Conservation (phyloP, 2,797 vertebrate species). For the Gouania willdenowi region DNA sequence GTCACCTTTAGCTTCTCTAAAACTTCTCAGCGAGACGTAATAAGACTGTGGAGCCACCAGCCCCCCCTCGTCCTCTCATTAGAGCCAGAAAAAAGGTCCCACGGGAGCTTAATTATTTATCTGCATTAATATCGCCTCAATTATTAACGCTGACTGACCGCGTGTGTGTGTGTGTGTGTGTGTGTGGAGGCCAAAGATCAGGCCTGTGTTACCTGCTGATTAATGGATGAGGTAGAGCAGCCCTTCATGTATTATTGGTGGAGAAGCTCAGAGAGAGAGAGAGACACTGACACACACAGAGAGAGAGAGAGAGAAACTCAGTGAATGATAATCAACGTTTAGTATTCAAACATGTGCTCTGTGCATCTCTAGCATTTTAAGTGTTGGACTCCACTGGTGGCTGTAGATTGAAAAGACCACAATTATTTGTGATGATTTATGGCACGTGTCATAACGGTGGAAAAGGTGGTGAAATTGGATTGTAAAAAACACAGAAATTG, state of each 20-base stretch:
- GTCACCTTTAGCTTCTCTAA: constrained; percentile 37
- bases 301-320: constrained; percentile 7
- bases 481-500: too few relatives aligned
- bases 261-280: constrained; percentile 29
- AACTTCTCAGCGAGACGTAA: constrained; percentile 52
- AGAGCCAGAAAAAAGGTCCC: constrained; percentile 43
- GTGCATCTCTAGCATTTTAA: constrained; percentile 43
- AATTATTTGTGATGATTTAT: too few relatives aligned
- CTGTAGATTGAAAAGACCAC: too few relatives aligned
- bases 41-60: constrained; percentile 46
- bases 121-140: constrained; percentile 66
- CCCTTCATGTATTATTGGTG: constrained; percentile 73
- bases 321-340: constrained; percentile 56
- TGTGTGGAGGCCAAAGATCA: constrained; percentile 62
- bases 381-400: too few relatives aligned
- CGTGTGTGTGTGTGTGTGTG: constrained; percentile 4
- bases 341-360: constrained; percentile 48
- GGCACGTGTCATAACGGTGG: too few relatives aligned
- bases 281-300: constrained; percentile 17
- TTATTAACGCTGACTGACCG: constrained; percentile 56
- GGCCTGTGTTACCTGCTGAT: constrained; percentile 56
- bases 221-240: constrained; percentile 66
- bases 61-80: constrained; percentile 62
- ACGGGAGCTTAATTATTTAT: constrained; percentile 71
- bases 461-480: too few relatives aligned